Evolutionary conservation across 2,113 vertebrate genomes (phyloP).

Genomic region (Onychostruthus taczanowskii): DNA sequence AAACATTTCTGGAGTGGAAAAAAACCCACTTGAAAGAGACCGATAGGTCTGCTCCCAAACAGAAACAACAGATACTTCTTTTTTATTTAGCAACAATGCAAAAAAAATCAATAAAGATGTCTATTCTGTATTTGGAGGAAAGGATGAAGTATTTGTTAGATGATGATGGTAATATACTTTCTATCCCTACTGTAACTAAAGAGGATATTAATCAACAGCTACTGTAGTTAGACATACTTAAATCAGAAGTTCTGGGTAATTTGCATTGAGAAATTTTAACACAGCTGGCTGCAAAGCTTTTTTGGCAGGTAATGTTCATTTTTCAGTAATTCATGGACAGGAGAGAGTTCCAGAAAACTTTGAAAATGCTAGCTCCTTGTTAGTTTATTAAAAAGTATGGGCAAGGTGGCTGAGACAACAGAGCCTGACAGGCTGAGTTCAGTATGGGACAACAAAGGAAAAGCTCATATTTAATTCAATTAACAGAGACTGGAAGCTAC

Average conservation of each 20-base stretch:
- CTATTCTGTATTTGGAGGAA: neutral
- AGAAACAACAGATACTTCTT: neutral
- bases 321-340: neutral
- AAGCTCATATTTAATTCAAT: neutral
- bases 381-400: neutral
- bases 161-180: constrained; percentile 40
- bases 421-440: neutral
- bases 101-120: neutral
- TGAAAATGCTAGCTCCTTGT: neutral
- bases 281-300: constrained; percentile 11
- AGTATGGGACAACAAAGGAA: neutral
- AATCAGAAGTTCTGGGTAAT: constrained; percentile 66
- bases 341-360: neutral
- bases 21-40: neutral
- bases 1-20: neutral
- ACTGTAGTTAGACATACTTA: constrained; percentile 55
- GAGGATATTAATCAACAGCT: constrained; percentile 61
- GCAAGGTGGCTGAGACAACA: neutral
- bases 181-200: constrained; percentile 53
- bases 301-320: constrained; percentile 20
- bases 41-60: neutral
- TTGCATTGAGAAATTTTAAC: constrained; percentile 42
- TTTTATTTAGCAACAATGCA: neutral
- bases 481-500: neutral
- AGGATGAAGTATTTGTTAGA: constrained; percentile 19